Base-by-base conservation (phyloP, 2,797 vertebrate species). In the Spheniscus humboldti region DNA sequence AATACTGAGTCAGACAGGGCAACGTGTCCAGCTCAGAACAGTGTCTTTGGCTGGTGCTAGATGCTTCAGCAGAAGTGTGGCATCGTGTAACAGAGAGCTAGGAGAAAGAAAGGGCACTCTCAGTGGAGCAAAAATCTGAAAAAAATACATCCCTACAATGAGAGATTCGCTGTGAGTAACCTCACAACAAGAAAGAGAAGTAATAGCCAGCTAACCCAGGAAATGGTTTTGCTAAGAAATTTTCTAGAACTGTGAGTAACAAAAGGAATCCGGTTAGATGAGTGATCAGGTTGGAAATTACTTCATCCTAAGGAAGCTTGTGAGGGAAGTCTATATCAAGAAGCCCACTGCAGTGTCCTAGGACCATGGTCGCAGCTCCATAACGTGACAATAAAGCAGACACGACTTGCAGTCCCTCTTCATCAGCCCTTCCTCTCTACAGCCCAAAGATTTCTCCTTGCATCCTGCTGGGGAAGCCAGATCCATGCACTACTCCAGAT, bases 291-390 rank as follows among this genome's bases (percentile, higher is more conserved):
- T n/a, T 88, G 31, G 43, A 71, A 86, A 92, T 55, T 12, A 66
- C 18, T 35, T 77, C 24, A 60, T 50, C 66, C 20, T 60, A 72
- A 68, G 27, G 31, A 37, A 90, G 11, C 6, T 24, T 37, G 18
- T 64, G 11, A 13, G 18, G 15, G 23, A 82, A 7, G 7, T 45
- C 33, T 78, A 3, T 23, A 48, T 72, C 24, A 86, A 63, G 77
- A 72, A 72, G 4, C 24, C 28, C 7, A 9, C 20, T 66, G 14
- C 25, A 60, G 33, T 5, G 5, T 62, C 24, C 19, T 66, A 33
- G 47, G 39, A 20, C 24, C 17, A 37, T 0, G 1, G 27, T 27
- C 56, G 62, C 0, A 0, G 27, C 55, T 83, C 50, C 2, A 1
- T 80, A 66, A 63, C 24, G 19, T 77, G 17, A 77, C 69, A 81